Percentiles rank a stretch among this genome's conserved stretches.
These are phyloP conservation scores for Lagorchestes hirsutus DNA, from an alignment of 2,797 vertebrate genomes.

Conservation along the genomic window DNA sequence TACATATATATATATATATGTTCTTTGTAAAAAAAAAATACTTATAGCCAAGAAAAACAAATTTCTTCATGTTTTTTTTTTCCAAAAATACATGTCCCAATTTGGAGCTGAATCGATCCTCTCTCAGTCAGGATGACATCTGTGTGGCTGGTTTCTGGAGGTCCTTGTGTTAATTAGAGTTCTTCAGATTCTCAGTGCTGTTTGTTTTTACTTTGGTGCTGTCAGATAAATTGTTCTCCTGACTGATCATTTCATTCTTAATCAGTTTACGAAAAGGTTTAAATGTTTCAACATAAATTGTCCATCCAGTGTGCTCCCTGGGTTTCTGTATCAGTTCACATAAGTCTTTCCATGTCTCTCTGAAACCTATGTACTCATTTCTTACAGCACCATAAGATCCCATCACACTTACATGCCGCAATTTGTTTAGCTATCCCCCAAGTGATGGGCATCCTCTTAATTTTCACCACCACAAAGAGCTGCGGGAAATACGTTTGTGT, in stretches of 20 bases:
- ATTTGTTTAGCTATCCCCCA: not conserved
- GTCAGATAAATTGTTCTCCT: not conserved
- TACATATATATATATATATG: too few species aligned
- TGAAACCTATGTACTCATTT: not conserved
- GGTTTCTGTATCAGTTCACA: not conserved
- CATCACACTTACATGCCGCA: not conserved
- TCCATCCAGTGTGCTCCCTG: not conserved
- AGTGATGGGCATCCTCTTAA: not conserved
- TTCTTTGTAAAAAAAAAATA: too few species aligned
- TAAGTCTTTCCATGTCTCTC: not conserved
- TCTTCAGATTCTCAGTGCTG: not conserved
- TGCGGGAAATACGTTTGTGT: not conserved
- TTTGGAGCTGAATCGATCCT: not conserved
- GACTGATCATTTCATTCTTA: not conserved
- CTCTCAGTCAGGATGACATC: not conserved
- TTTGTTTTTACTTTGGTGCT: not conserved
- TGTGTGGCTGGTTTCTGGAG: not conserved
- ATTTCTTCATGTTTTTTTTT: not conserved
- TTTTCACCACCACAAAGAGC: not conserved
- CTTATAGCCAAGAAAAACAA: not conserved
- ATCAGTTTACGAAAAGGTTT: not conserved
- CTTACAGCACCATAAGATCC: not conserved
- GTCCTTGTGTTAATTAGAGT: not conserved
- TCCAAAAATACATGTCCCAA: not conserved
- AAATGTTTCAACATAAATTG: not conserved